Conservation (phyloP, 2,888 invertebrate species). For the Nebria brevicollis region DNA sequence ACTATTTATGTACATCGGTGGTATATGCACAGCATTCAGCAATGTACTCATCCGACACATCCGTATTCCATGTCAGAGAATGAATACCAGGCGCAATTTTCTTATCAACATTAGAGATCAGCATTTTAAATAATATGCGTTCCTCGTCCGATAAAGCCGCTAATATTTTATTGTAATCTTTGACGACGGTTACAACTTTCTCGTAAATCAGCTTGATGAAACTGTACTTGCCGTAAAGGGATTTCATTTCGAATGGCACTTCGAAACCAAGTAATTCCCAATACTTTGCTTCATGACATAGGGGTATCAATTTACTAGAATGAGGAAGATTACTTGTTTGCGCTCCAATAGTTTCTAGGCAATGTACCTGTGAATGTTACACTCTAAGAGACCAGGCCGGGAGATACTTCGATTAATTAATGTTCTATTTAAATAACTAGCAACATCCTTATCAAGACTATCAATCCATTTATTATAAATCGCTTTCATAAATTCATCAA, state of each 20-base stretch:
- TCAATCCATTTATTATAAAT: constrained; percentile 69
- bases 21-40: constrained; percentile 75
- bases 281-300: constrained; percentile 77
- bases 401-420: constrained; percentile 75
- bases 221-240: constrained; percentile 71
- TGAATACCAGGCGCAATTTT: constrained; percentile 79
- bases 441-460: constrained; percentile 70
- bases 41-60: constrained; percentile 77
- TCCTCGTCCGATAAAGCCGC: constrained; percentile 81
- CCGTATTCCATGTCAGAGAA: constrained; percentile 79
- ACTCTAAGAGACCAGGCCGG: constrained; percentile 75
- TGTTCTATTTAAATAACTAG: constrained; percentile 72
- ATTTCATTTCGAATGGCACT: constrained; percentile 74
- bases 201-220: constrained; percentile 73
- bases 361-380: constrained; percentile 79
- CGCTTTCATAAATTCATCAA: constrained; percentile 67
- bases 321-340: background rate
- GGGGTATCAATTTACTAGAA: constrained; percentile 69
- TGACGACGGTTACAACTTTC: constrained; percentile 76
- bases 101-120: constrained; percentile 71
- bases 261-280: constrained; percentile 78
- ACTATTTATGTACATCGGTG: constrained; percentile 65
- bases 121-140: constrained; percentile 78
- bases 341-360: background rate
- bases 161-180: constrained; percentile 82